Base-by-base conservation (phyloP, 37 sponge, comb jelly and placozoan genomes). In the Hexactinellida sp. region DNA sequence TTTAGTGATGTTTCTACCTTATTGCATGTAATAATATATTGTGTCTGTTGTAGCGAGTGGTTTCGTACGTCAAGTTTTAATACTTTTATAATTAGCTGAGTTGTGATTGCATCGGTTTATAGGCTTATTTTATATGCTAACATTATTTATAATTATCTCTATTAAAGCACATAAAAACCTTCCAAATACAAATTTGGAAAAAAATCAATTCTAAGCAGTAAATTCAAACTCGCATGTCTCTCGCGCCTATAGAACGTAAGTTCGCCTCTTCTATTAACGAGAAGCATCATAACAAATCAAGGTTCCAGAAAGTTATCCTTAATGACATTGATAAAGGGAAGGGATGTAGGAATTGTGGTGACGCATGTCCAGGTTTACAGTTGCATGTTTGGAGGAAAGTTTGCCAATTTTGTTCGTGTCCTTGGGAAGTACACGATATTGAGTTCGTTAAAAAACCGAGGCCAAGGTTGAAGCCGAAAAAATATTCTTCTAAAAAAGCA, bases 401-500 rank as follows among this genome's bases (percentile, higher is more conserved):
- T 1, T 92, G 93, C 82, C 38, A 83, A 24, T 55, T 55, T 39
- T 92, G 93, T 87, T 82, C 82, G 0, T 92, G 93, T 38, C 41
- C 85, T 1, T 36, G 84, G 54, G 84, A 87, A 28, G 23, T 0
- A 19, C 93, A 92, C 55, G 32, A 38, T 30, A 0, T 84, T 63
- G 28, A 10, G 34, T 21, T 25, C 3, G 76, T 63, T 5, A 47
- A 16, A 47, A 47, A 47, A 16, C 52, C 52, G 13, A 63, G 13
- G 34, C 76, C 32, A 63, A 63, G 34, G 34, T 3, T 28, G 13
- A 63, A 63, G 76, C 28, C 21, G 76, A 63, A 63, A 63, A 25
- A 7, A 3, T 21, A 23, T 25, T 25, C 76, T 28, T 32, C 76
- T 63, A 63, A 63, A 23, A 63, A 63, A n/a, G 28, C 1, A 25